Evolutionary conservation across 1,140 invertebrate genomes (phyloP).

Genomic region (Drosophila dunni): DNA sequence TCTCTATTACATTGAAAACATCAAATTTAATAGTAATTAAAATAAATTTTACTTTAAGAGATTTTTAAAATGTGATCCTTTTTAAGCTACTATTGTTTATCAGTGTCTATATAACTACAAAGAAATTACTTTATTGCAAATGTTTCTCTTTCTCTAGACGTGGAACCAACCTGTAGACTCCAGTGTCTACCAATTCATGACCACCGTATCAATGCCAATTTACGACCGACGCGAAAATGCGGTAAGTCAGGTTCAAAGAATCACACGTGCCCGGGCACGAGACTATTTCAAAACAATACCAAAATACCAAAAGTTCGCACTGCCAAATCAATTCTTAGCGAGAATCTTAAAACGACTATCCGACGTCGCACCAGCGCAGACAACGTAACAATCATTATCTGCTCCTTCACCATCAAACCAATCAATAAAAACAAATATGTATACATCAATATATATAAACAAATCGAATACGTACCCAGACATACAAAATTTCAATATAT

Average conservation of each 20-base stretch:
- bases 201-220: slow-evolving; percentile 95
- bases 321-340: slow-evolving; percentile 56
- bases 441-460: neutral
- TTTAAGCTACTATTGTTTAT: neutral
- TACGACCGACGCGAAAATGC: slow-evolving; percentile 92
- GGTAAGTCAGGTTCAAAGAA: slow-evolving; percentile 86
- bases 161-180: slow-evolving; percentile 87
- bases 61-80: neutral
- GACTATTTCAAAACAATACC: slow-evolving; percentile 25
- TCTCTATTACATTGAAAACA: too few relatives aligned
- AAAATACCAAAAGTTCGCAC: slow-evolving; percentile 66
- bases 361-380: slow-evolving; percentile 31
- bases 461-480: slow-evolving; percentile 19
- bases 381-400: slow-evolving; percentile 34
- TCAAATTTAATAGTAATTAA: too few relatives aligned
- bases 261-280: slow-evolving; percentile 23
- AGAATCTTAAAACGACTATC: slow-evolving; percentile 50
- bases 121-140: too few relatives aligned
- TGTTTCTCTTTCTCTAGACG: slow-evolving; percentile 84
- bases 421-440: slow-evolving; percentile 31
- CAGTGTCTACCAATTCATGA: slow-evolving; percentile 91
- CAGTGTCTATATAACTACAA: too few relatives aligned
- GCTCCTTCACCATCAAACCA: slow-evolving; percentile 22
- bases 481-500: slow-evolving; percentile 54
- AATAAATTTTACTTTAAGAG: neutral